Base-by-base conservation (phyloP, 2,888 invertebrate genomes). In the Deilephila porcellus region DNA sequence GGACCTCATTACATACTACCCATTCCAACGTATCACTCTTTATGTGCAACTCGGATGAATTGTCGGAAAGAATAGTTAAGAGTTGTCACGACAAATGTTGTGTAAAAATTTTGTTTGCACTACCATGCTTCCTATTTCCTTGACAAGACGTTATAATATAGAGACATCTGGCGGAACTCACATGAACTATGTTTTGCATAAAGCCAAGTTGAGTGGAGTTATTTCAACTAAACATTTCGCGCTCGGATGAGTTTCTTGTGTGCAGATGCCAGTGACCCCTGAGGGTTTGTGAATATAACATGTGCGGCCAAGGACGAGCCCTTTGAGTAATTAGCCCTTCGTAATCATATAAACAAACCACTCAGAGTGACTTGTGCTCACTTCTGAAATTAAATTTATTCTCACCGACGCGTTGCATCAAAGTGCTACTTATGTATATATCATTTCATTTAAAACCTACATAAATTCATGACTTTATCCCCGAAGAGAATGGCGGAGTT, bases 301-400 rank as follows among this genome's bases (percentile, higher is more conserved):
- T 74, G 59, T n/a, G 37, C 53, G 73, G 60, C 72, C 63, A 56
- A 20, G 25, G 70, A 59, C 60, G 72, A 73, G 70, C 74, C 79
- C 80, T 79, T 78, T 78, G 81, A 76, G 77, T 80, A 83, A 82
- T 82, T 79, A 82, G 75, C 76, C 71, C 72, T 52, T 25, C 71
- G 32, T 82, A 82, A 83, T 82, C 76, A 73, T 77, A 78, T 75
- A 75, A 74, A 73, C 60, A 37, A 56, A 45, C 20, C 59, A 63
- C 62, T 62, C 64, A 34, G n/a, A 59, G 53, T 7, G 17, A 52
- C 45, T n/a, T n/a, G 14, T 45, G 20, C 45, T 64, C 1, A 20
- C 37, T 52, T 4, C 17, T 5, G 52, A 52, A 25, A 52, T 52
- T 25, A 25, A 67, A 14, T 4, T n/a, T n/a, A 20, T 37, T 25